Percentiles rank a stretch among this genome's conserved stretches.
Evolutionary conservation across 2,888 invertebrate genomes (phyloP).

Genomic region (Hybos culiciformis): DNA sequence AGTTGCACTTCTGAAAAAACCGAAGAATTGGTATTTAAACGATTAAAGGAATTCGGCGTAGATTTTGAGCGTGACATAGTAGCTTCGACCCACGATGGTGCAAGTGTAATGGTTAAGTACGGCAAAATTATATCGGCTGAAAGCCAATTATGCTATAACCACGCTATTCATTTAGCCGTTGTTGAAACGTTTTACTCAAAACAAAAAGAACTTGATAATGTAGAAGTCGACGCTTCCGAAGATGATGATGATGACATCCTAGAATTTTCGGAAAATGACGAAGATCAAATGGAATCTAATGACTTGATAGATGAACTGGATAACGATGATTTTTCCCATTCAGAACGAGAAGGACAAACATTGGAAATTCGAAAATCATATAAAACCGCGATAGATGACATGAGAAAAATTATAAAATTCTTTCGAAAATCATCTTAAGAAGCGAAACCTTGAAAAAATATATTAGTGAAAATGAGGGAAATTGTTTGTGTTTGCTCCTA

Average conservation of each 20-base stretch:
- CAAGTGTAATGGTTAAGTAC: slow-evolving; percentile 2
- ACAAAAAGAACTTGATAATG: neutral
- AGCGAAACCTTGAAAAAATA: neutral
- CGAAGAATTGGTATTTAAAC: neutral
- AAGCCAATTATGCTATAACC: slow-evolving; percentile 1
- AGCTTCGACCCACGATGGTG: neutral
- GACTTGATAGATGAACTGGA: neutral
- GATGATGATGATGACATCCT: neutral
- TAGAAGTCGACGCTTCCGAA: neutral
- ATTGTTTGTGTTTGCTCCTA: neutral
- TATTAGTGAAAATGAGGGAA: neutral
- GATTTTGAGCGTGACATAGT: neutral
- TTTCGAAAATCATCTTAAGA: slow-evolving; percentile 2
- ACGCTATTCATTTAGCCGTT: neutral
- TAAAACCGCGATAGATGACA: neutral
- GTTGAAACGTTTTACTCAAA: neutral
- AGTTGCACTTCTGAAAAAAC: slow-evolving; percentile 1
- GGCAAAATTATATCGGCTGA: slow-evolving; percentile 1
- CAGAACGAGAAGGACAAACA: neutral
- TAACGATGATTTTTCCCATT: neutral
- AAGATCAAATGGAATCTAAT: neutral
- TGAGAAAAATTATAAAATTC: slow-evolving; percentile 3
- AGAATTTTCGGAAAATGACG: neutral
- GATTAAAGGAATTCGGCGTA: neutral
- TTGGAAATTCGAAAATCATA: neutral